These are phyloP conservation scores for Verasper variegatus DNA, from an alignment of 2,113 vertebrate genomes.

Conservation along the genomic window DNA sequence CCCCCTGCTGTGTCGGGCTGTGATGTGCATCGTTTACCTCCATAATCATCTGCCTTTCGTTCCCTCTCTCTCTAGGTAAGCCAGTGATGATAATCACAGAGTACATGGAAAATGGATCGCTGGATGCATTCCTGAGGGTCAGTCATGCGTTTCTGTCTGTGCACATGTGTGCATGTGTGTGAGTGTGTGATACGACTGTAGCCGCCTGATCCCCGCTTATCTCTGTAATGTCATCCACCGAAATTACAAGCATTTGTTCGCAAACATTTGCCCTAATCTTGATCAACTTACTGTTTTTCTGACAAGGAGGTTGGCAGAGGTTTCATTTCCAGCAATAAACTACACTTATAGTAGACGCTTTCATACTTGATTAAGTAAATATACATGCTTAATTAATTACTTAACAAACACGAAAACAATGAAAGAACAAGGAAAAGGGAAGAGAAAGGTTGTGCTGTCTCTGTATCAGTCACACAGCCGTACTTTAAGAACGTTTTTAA, in stretches of 20 bases:
- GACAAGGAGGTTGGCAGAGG: conserved; percentile 1
- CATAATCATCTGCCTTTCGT: conserved; percentile 70
- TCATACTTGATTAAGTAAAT: background rate
- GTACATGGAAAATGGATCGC: conserved; percentile 99
- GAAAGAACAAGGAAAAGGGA: background rate
- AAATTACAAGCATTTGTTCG: conserved; percentile 62
- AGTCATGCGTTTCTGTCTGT: conserved; percentile 75
- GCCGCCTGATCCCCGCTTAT: conserved; percentile 61
- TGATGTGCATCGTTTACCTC: conserved; percentile 73
- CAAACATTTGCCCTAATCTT: conserved; percentile 54
- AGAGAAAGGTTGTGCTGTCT: background rate
- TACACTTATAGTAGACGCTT: background rate
- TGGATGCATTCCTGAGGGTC: conserved; percentile 99
- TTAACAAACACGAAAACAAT: no score
- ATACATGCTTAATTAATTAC: no score
- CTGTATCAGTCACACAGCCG: background rate
- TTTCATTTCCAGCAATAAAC: conserved; percentile 26
- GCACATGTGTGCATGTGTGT: conserved; percentile 8
- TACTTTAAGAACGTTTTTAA: no score
- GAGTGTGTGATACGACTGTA: conserved; percentile 14
- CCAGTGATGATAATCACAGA: conserved; percentile 99
- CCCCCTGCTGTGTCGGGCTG: conserved; percentile 46
- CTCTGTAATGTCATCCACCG: conserved; percentile 55
- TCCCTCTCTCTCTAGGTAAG: conserved; percentile 89
- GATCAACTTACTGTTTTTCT: conserved; percentile 31